phyloP scores from a whole-genome alignment of 2,797 vertebrate genomes.

The Cynodonichthys magdalenae region DNA sequence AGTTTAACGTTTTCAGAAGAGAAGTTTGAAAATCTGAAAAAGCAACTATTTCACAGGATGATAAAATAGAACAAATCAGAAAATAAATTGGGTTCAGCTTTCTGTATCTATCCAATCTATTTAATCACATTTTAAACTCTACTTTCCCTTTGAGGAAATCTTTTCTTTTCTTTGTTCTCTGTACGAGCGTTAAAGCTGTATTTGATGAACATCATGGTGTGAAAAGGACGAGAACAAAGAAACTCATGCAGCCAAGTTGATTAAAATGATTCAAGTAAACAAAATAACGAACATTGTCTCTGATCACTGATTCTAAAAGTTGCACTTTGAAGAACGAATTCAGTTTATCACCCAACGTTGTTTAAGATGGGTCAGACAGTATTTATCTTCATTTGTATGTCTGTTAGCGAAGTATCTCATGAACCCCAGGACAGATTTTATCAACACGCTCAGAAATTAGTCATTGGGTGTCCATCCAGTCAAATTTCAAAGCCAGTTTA shows the following conservation, averaged over 20 bases:
- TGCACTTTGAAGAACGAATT: not conserved
- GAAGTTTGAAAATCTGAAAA: too few species aligned
- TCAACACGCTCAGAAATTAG: too few species aligned
- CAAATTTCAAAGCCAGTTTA: too few species aligned
- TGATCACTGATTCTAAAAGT: slow-evolving; percentile 1
- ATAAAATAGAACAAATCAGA: slow-evolving; percentile 29
- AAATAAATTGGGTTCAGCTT: slow-evolving; percentile 34
- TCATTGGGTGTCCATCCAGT: too few species aligned
- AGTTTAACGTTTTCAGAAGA: slow-evolving; percentile 18
- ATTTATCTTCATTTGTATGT: too few species aligned
- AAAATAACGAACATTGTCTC: not conserved
- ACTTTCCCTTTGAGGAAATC: slow-evolving; percentile 9
- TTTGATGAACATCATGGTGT: slow-evolving; percentile 32
- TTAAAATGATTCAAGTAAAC: slow-evolving; percentile 8
- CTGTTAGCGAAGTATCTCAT: too few species aligned
- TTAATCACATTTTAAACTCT: slow-evolving; percentile 36
- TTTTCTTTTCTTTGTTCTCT: slow-evolving; percentile 59
- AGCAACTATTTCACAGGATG: slow-evolving; percentile 35
- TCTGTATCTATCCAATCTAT: slow-evolving; percentile 34
- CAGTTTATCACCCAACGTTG: too few species aligned
- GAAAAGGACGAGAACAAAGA: slow-evolving; percentile 25
- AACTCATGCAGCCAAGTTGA: slow-evolving; percentile 18
- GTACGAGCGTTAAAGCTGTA: slow-evolving; percentile 29
- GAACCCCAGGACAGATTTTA: too few species aligned
- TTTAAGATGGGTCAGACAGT: too few species aligned